A percentile compares a stretch with the other conserved stretches of the same genome.
Conservation (phyloP, 2,888 invertebrate species). For the Athetis lepigone region DNA sequence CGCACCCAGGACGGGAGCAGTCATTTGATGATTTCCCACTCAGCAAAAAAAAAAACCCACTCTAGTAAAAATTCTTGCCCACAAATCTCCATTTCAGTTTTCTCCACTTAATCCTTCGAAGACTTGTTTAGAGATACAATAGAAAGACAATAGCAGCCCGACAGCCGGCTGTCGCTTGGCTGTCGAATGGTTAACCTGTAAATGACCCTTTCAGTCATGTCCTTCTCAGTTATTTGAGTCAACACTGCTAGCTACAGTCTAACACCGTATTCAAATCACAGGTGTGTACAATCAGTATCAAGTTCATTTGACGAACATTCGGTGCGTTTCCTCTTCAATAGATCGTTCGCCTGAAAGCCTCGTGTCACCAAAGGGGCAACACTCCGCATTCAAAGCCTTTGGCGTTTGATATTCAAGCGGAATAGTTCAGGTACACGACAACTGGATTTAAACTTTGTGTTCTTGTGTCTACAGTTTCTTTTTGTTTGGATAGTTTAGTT, state of each 20-base stretch:
- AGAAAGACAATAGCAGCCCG: too few species aligned
- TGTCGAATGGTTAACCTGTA: too few species aligned
- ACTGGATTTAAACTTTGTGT: conserved; percentile 1
- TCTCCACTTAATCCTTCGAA: too few species aligned
- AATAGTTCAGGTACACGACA: conserved; percentile 10
- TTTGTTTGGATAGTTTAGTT: too few species aligned
- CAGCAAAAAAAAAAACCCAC: too few species aligned
- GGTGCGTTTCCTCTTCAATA: conserved; percentile 23
- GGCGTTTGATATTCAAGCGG: conserved; percentile 13
- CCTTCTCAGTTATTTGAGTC: too few species aligned
- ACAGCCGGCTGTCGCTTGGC: too few species aligned
- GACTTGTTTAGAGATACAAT: too few species aligned
- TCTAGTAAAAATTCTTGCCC: too few species aligned
- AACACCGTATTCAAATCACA: conserved; percentile 28
- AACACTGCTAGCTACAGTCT: conserved; percentile 8
- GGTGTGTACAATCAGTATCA: conserved; percentile 6
- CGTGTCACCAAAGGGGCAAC: conserved; percentile 8
- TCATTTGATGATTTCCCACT: too few species aligned
- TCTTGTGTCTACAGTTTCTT: conserved; percentile 5
- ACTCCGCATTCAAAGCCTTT: conserved; percentile 14
- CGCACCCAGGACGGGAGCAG: too few species aligned
- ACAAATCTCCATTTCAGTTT: too few species aligned
- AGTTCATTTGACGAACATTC: conserved; percentile 31
- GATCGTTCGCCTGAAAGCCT: conserved; percentile 13
- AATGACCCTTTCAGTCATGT: not conserved